Conservation (phyloP, 2,113 vertebrate species). For the Ivindomyrus marchei region DNA sequence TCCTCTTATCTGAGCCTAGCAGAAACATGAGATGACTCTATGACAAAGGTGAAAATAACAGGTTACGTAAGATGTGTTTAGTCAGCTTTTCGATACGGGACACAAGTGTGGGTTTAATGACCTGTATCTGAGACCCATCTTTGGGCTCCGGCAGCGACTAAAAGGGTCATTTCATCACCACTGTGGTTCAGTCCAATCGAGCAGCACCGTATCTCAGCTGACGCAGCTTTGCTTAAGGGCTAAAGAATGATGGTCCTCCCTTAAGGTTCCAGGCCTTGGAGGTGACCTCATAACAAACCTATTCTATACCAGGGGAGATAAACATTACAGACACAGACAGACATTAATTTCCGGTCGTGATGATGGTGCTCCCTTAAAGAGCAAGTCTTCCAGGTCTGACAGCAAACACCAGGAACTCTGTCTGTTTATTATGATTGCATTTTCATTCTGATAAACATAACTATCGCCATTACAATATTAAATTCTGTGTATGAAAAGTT, state of each 20-base stretch:
- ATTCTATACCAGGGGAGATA: neutral
- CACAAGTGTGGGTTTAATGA: conserved; percentile 56
- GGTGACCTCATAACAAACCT: neutral
- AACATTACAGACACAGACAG: neutral
- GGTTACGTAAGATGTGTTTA: conserved; percentile 32
- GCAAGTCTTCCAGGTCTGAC: neutral
- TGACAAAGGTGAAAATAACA: neutral
- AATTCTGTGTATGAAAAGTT: neutral
- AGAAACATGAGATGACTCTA: neutral
- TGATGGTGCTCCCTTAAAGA: neutral
- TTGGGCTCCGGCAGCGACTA: conserved; percentile 51
- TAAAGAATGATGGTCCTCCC: neutral
- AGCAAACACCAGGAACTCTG: neutral
- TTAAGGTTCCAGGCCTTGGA: neutral
- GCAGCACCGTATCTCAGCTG: conserved; percentile 42
- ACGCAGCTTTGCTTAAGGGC: neutral
- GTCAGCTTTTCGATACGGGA: conserved; percentile 47
- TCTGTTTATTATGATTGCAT: neutral
- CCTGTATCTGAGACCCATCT: conserved; percentile 59
- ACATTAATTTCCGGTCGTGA: neutral
- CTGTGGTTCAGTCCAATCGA: conserved; percentile 52
- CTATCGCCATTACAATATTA: neutral
- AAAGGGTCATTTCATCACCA: conserved; percentile 57
- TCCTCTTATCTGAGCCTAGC: neutral
- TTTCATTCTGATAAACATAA: neutral